Evolutionary conservation across 2,888 invertebrate species (phyloP), one percentile per base, ranked within the genome.

Genomic region (Xylophagus ater): DNA sequence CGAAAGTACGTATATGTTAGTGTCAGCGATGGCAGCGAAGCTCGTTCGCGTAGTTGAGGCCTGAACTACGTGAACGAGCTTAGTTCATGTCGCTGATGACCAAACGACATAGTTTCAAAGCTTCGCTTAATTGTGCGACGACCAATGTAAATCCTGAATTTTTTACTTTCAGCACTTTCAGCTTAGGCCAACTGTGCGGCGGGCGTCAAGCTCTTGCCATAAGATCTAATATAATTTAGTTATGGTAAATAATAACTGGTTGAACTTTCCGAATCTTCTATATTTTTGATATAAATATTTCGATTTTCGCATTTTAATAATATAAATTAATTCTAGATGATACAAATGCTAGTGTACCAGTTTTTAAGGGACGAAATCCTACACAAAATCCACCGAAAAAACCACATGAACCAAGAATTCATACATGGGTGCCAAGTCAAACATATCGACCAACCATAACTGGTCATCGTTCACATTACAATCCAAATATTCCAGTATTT

Each of bases 281-380:
- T 4, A 13, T 10, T 29, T 14, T 8, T 4, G 15, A 13, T 29
- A 7, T 4, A 10, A 13, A n/a, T 18, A 3, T 3, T 32, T 18
- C 4, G 17, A 18, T 14, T 14, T 3, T 14, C 4, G 9, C 15
- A 4, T 14, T 3, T 29, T 13, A 13, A 29, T 8, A 13, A 13
- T 29, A 14, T 12, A 12, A 7, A 28, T 13, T 21, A 9, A 26
- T 23, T 32, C 25, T 13, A 61, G 62, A 64, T 44, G 65, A 64
- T 37, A 47, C 47, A 15, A 49, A 52, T 46, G 62, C 64, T 13
- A 63, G 62, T 47, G 62, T 65, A 13, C 65, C 65, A 15, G 57
- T 64, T 36, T 65, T 51, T 41, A 62, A 62, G 38, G 66, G 65
- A 4, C 56, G 57, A 12, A 34, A 34, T 4, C 44, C 54, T 4